These are phyloP conservation scores for Sapayoa aenigma DNA, from an alignment of 2,113 vertebrate species.

Conservation along the genomic window DNA sequence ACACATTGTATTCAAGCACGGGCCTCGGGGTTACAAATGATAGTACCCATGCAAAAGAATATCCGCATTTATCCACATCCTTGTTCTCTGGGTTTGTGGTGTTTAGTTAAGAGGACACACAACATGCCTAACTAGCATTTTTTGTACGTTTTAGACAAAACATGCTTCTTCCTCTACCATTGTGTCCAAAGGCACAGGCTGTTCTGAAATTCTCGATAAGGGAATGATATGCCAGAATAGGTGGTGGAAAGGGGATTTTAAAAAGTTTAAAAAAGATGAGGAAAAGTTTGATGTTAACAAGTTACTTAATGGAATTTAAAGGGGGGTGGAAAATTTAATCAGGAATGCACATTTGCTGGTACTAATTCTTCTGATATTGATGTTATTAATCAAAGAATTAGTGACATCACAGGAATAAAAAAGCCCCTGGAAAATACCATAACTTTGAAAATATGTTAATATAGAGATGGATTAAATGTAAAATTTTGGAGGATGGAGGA, in stretches of 20 bases:
- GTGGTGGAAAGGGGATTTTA: background rate
- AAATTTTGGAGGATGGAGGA: background rate
- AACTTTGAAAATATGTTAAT: background rate
- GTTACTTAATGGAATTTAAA: background rate
- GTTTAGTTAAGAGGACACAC: background rate
- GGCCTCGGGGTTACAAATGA: background rate
- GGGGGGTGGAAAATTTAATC: background rate
- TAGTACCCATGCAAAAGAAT: background rate
- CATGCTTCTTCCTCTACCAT: background rate
- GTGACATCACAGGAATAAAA: background rate
- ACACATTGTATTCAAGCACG: background rate
- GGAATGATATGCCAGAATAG: background rate
- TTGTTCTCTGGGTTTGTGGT: rapidly evolving
- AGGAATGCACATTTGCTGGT: background rate
- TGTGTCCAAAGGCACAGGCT: background rate
- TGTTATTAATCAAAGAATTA: background rate
- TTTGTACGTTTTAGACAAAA: background rate
- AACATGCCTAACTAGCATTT: background rate
- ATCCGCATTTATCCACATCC: rapidly evolving
- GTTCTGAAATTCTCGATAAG: background rate
- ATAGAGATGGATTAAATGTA: background rate
- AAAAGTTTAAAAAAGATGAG: background rate
- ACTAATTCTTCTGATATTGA: background rate
- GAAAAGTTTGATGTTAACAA: background rate
- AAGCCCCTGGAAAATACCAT: background rate